Conservation (phyloP, 1,140 invertebrate genomes). For the Arion vulgaris region DNA sequence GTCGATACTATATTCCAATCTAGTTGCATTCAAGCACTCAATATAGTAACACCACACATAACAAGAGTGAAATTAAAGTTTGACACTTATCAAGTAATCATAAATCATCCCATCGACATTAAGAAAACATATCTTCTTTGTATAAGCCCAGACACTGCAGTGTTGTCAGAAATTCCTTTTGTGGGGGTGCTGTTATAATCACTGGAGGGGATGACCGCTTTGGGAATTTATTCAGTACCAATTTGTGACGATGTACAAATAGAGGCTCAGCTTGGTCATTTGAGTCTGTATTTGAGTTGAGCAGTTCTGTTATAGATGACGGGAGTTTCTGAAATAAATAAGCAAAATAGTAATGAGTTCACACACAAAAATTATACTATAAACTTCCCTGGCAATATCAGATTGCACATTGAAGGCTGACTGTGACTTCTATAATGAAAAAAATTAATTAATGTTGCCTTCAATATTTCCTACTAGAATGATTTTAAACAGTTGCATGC, state of each 20-base stretch:
- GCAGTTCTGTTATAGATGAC: not conserved
- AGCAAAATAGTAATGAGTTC: not conserved
- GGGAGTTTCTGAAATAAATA: constrained; percentile 27
- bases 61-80: too few relatives aligned
- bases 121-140: constrained; percentile 3
- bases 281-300: not conserved
- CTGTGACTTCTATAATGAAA: too few relatives aligned
- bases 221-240: constrained; percentile 5
- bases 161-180: not conserved
- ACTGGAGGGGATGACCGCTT: not conserved
- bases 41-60: too few relatives aligned
- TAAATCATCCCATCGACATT: not conserved
- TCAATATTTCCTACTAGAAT: too few relatives aligned
- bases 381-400: too few relatives aligned
- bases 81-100: too few relatives aligned
- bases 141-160: constrained; percentile 22
- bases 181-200: constrained; percentile 2
- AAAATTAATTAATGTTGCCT: too few relatives aligned
- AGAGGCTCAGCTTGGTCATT: not conserved
- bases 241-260: constrained; percentile 27
- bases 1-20: too few relatives aligned
- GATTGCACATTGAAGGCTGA: too few relatives aligned
- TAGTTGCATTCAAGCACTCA: too few relatives aligned
- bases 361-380: not conserved
- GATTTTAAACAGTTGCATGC: too few relatives aligned